Evolutionary conservation across 1,140 invertebrate genomes (phyloP).

Genomic region (Apis laboriosa): DNA sequence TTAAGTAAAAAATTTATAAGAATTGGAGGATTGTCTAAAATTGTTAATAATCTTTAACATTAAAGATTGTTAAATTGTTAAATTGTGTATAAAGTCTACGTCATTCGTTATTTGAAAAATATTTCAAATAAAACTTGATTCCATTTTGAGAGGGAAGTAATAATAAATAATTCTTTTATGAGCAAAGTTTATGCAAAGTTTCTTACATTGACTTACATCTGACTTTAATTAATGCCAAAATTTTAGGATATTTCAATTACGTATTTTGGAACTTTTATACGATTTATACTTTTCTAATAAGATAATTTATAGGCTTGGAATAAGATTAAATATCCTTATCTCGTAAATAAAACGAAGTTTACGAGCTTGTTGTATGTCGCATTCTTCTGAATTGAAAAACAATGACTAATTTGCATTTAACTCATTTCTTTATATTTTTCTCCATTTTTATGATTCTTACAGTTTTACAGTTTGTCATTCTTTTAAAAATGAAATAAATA

Average conservation of each 20-base stretch:
- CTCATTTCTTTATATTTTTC: not conserved
- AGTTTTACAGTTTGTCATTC: not conserved
- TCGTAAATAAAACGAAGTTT: not conserved
- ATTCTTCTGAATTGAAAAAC: not conserved
- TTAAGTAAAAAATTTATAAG: too few species aligned
- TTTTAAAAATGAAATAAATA: not conserved
- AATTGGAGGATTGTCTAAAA: too few species aligned
- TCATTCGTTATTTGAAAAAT: too few species aligned
- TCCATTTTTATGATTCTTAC: not conserved
- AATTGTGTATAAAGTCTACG: too few species aligned
- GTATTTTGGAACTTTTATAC: not conserved
- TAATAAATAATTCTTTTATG: too few species aligned
- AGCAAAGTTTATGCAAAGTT: too few species aligned
- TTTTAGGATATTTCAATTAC: not conserved
- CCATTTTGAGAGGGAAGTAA: too few species aligned
- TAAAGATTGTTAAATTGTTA: too few species aligned
- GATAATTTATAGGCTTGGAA: not conserved
- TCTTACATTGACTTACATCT: too few species aligned
- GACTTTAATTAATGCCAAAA: too few species aligned
- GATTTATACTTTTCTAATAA: not conserved
- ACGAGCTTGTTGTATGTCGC: not conserved
- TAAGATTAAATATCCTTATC: not conserved
- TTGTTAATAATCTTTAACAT: too few species aligned
- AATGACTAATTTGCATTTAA: not conserved
- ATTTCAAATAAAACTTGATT: too few species aligned